These are phyloP conservation scores for Sakesphorus luctuosus DNA, from an alignment of 2,113 vertebrate species.

Conservation along the genomic window DNA sequence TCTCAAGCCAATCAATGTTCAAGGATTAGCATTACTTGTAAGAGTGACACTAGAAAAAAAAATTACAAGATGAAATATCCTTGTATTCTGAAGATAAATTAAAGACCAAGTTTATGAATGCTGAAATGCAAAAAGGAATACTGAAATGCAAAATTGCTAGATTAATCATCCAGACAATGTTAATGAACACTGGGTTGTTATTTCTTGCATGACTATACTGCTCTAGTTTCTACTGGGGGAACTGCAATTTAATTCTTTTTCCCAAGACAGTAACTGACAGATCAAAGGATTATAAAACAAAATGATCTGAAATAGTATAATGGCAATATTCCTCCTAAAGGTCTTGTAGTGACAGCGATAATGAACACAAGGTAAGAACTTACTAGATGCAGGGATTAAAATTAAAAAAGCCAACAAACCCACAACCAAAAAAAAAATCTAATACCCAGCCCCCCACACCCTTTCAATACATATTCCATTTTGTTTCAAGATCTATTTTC, in stretches of 20 bases:
- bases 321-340: background rate
- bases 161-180: background rate
- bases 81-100: background rate
- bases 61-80: background rate
- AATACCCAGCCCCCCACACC: accelerated
- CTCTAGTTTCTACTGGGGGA: background rate
- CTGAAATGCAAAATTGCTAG: background rate
- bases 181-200: background rate
- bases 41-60: background rate
- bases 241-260: background rate
- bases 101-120: background rate
- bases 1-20: background rate
- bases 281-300: background rate
- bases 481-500: background rate
- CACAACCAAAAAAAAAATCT: background rate
- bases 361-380: background rate
- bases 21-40: background rate
- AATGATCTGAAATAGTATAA: background rate
- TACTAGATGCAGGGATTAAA: background rate
- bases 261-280: background rate
- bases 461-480: background rate
- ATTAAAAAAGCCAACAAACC: background rate
- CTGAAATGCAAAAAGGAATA: background rate
- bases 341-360: background rate
- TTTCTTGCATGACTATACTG: background rate